Evolutionary conservation across 2,888 invertebrate genomes (phyloP).

Genomic region (Hemistola chrysoprasaria): DNA sequence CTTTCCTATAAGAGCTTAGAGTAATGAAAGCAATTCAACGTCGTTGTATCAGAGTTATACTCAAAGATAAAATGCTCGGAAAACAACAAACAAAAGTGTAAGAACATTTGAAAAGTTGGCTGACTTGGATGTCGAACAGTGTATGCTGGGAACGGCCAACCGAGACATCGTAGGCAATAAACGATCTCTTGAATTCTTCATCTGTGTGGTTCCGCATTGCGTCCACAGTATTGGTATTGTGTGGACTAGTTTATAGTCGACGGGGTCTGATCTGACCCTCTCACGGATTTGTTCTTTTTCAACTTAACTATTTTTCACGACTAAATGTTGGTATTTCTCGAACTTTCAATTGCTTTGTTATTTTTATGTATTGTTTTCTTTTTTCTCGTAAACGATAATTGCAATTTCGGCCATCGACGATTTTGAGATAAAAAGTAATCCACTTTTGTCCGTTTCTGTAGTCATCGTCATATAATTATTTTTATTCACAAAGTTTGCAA

Average conservation of each 20-base stretch:
- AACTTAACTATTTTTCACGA: slow-evolving; percentile 43
- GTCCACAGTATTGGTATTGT: slow-evolving; percentile 44
- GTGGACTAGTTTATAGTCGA: slow-evolving; percentile 44
- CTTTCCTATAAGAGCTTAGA: slow-evolving; percentile 13
- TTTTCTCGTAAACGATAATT: slow-evolving; percentile 15
- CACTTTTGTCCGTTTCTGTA: slow-evolving; percentile 28
- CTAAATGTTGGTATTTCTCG: too few species aligned
- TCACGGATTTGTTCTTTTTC: slow-evolving; percentile 47
- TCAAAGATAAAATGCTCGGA: slow-evolving; percentile 8
- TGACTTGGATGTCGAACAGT: slow-evolving; percentile 25
- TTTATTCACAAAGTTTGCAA: slow-evolving; percentile 41
- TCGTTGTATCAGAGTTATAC: slow-evolving; percentile 11
- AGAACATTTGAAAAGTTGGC: slow-evolving; percentile 25
- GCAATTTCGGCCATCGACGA: slow-evolving; percentile 26
- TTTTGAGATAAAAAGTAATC: slow-evolving; percentile 30
- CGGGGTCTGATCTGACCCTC: slow-evolving; percentile 48
- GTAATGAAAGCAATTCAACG: too few species aligned
- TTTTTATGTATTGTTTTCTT: slow-evolving; percentile 15
- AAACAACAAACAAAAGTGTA: slow-evolving; percentile 29
- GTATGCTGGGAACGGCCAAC: slow-evolving; percentile 32
- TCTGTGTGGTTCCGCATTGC: slow-evolving; percentile 58
- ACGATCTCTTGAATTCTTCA: slow-evolving; percentile 52
- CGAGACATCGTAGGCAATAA: slow-evolving; percentile 46
- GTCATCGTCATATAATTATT: slow-evolving; percentile 25
- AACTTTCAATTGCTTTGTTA: slow-evolving; percentile 35